Evolutionary conservation across 2,797 vertebrate species (phyloP).

Genomic region (Malurus splendens): DNA sequence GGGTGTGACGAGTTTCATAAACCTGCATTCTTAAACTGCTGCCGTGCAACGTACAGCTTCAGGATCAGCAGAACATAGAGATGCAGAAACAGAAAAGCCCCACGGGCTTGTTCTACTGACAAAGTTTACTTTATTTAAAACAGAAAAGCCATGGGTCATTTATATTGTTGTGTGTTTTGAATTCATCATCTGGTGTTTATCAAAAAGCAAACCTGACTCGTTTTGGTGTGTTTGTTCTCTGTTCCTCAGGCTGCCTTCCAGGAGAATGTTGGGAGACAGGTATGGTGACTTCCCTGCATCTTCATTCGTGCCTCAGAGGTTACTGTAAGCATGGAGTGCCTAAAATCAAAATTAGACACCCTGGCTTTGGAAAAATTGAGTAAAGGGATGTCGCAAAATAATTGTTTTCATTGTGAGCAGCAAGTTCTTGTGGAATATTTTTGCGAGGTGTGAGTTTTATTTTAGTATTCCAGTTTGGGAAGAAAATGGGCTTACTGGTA

Average conservation of each 20-base stretch:
- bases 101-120: conserved; percentile 44
- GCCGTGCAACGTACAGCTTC: background rate
- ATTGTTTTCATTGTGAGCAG: background rate
- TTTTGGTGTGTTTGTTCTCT: conserved; percentile 72
- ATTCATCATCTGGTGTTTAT: conserved; percentile 63
- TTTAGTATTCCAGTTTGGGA: background rate
- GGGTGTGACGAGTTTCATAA: conserved; percentile 29
- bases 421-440: background rate
- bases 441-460: background rate
- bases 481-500: background rate
- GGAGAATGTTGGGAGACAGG: conserved; percentile 99
- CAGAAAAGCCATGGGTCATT: conserved; percentile 72
- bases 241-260: conserved; percentile 93
- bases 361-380: background rate
- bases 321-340: background rate
- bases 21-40: conserved; percentile 38
- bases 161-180: conserved; percentile 58
- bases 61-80: conserved; percentile 8
- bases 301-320: conserved; percentile 50
- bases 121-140: conserved; percentile 59
- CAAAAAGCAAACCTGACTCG: conserved; percentile 63
- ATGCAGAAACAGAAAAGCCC: conserved; percentile 36
- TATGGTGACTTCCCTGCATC: conserved; percentile 67
- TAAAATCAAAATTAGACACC: background rate
- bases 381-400: background rate